These are phyloP conservation scores for Eupithecia subfuscata DNA, from an alignment of 2,888 invertebrate genomes.

Conservation along the genomic window DNA sequence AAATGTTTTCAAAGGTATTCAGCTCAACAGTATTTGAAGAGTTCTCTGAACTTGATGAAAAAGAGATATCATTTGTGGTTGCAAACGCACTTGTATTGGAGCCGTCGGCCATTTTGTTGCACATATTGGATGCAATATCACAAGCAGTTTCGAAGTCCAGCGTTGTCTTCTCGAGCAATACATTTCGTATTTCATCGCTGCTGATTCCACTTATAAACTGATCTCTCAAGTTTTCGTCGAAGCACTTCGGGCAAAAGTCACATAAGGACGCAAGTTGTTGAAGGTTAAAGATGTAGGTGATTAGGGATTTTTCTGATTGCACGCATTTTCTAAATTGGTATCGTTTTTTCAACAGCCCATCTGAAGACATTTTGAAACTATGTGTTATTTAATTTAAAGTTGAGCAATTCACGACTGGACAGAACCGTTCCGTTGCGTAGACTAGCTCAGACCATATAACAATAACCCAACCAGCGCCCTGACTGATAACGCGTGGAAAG, in stretches of 20 bases:
- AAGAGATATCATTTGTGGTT: background rate
- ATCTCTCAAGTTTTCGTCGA: background rate
- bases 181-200: slow-evolving; percentile 3
- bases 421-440: background rate
- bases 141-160: background rate
- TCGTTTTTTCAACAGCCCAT: background rate
- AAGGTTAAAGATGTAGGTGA: background rate
- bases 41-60: background rate
- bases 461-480: too few relatives aligned
- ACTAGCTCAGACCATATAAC: background rate
- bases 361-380: background rate
- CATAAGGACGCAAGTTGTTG: background rate
- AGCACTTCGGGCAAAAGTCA: background rate
- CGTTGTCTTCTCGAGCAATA: background rate
- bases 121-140: background rate
- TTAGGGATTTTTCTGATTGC: background rate
- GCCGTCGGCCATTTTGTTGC: background rate
- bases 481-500: too few relatives aligned
- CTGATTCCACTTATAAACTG: slow-evolving; percentile 6
- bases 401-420: background rate
- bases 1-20: background rate
- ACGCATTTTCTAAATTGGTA: slow-evolving; percentile 5
- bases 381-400: background rate
- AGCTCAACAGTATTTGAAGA: background rate
- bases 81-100: background rate